phyloP scores from a whole-genome alignment of 2,113 vertebrate species.

The Pluvialis apricaria region DNA sequence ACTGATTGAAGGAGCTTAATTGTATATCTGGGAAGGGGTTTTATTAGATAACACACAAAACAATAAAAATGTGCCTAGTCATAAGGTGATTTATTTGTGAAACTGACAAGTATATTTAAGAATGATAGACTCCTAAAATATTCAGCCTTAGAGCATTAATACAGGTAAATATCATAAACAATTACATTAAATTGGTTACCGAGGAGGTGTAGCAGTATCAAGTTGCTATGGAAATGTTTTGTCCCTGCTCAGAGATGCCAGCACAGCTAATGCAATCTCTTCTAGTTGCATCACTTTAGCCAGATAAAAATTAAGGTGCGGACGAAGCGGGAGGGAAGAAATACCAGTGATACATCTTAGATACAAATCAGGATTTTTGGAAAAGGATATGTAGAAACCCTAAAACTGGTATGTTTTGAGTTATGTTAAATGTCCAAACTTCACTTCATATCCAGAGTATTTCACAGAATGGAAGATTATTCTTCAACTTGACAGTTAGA shows the following conservation, averaged over 20 bases:
- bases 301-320: neutral
- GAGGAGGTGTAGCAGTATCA: slow-evolving; percentile 19
- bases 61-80: neutral
- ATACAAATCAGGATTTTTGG: neutral
- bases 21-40: neutral
- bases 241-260: neutral
- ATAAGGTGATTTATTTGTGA: slow-evolving; percentile 22
- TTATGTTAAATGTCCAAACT: neutral
- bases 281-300: neutral
- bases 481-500: neutral
- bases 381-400: neutral
- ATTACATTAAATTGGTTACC: slow-evolving; percentile 53
- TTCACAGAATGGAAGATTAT: neutral
- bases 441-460: neutral
- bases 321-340: neutral
- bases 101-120: neutral
- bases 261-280: neutral
- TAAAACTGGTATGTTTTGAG: neutral
- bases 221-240: slow-evolving; percentile 58
- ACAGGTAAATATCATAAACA: slow-evolving; percentile 48
- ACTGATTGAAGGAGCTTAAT: neutral
- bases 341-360: neutral
- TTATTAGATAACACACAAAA: neutral
- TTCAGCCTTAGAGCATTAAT: slow-evolving; percentile 25
- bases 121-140: slow-evolving; percentile 17